phyloP scores from a whole-genome alignment of 2,888 invertebrate genomes.

The Lasioglossum lativentre region DNA sequence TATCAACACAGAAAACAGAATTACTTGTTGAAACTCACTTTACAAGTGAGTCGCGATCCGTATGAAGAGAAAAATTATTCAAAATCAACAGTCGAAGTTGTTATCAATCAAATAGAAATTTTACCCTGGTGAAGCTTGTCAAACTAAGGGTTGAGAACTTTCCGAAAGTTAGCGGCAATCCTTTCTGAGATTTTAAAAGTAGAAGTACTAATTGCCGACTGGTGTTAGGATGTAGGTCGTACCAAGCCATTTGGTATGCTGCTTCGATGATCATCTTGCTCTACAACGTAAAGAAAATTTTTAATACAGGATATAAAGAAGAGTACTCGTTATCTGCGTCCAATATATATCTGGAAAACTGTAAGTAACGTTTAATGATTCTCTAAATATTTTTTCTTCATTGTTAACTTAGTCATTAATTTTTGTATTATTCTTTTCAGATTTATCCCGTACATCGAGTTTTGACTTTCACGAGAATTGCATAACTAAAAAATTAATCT shows the following conservation, averaged over 20 bases:
- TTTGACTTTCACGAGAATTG: no score
- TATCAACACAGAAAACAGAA: slow-evolving; percentile 16
- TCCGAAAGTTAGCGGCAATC: slow-evolving; percentile 60
- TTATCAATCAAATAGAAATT: background rate
- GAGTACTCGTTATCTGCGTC: background rate
- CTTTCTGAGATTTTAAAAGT: slow-evolving; percentile 62
- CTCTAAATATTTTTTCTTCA: background rate
- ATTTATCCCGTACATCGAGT: background rate
- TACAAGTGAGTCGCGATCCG: background rate
- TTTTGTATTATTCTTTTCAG: background rate
- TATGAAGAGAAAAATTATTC: background rate
- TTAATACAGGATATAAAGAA: background rate
- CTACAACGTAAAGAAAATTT: slow-evolving; percentile 36
- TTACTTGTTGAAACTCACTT: background rate
- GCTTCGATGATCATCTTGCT: slow-evolving; percentile 52
- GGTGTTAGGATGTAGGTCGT: slow-evolving; percentile 50
- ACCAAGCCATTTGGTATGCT: slow-evolving; percentile 67
- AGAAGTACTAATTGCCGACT: slow-evolving; percentile 53
- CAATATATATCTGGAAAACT: background rate
- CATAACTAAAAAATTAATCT: no score
- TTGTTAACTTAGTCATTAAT: background rate
- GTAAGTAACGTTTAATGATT: background rate
- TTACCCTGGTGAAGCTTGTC: slow-evolving; percentile 60
- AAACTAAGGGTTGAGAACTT: slow-evolving; percentile 65
- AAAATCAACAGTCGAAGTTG: background rate